A percentile compares a stretch with the other conserved stretches of the same genome.
Evolutionary conservation across 2,113 vertebrate genomes (phyloP).

Genomic region (Caranx melampygus): DNA sequence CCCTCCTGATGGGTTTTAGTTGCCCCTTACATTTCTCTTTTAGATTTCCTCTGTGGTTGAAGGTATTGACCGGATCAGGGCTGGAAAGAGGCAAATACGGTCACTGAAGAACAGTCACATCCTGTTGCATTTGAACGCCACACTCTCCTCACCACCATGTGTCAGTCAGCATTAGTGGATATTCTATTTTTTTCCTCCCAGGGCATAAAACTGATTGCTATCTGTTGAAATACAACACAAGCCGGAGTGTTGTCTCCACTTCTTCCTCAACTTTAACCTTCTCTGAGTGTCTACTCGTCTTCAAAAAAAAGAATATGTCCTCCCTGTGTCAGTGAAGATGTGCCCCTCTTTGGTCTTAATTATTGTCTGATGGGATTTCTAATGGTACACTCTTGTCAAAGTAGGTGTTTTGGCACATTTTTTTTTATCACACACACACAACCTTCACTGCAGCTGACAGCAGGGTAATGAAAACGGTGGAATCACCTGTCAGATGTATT

Average conservation of each 20-base stretch:
- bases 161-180: constrained; percentile 26
- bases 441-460: constrained; percentile 56
- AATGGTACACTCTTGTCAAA: constrained; percentile 56
- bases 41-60: constrained; percentile 32
- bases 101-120: constrained; percentile 33
- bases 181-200: constrained; percentile 5
- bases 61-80: constrained; percentile 28
- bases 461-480: constrained; percentile 63
- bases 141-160: constrained; percentile 8
- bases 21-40: constrained; percentile 27
- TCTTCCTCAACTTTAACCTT: constrained; percentile 38
- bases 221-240: constrained; percentile 37
- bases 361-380: constrained; percentile 68
- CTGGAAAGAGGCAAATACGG: constrained; percentile 35
- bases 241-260: constrained; percentile 22
- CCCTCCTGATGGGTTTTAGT: constrained; percentile 35
- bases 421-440: constrained; percentile 46
- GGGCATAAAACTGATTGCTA: constrained; percentile 6
- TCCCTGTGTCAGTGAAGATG: constrained; percentile 55
- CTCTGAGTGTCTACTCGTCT: constrained; percentile 17
- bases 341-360: constrained; percentile 65
- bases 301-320: constrained; percentile 34
- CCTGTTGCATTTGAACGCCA: constrained; percentile 33
- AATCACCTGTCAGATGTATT: constrained; percentile 56
- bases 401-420: constrained; percentile 45